Evolutionary conservation across 2,888 invertebrate species (phyloP).

Genomic region (Leucophenga montana): DNA sequence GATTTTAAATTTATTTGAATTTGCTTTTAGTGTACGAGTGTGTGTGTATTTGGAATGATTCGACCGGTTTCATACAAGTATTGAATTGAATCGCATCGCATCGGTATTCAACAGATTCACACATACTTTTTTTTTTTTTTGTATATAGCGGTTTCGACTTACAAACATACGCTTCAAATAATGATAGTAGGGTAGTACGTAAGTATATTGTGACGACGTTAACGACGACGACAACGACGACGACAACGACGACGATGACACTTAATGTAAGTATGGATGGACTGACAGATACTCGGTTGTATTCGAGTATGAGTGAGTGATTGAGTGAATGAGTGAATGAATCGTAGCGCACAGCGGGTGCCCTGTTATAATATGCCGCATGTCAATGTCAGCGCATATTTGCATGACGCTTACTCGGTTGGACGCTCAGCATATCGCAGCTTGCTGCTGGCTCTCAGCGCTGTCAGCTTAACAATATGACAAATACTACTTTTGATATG

Average conservation of each 20-base stretch:
- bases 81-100: neutral
- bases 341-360: neutral
- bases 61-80: constrained; percentile 5
- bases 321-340: neutral
- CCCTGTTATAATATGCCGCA: neutral
- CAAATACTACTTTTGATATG: constrained; percentile 62
- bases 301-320: neutral
- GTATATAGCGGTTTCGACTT: constrained; percentile 60
- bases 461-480: constrained; percentile 65
- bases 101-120: constrained; percentile 62
- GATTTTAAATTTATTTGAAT: constrained; percentile 66
- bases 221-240: constrained; percentile 33
- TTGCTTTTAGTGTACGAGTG: constrained; percentile 65
- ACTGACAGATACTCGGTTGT: neutral
- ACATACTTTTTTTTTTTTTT: constrained; percentile 42
- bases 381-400: constrained; percentile 11
- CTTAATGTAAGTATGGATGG: neutral
- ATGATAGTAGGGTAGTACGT: constrained; percentile 1
- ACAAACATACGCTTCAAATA: constrained; percentile 40
- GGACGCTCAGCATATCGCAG: neutral
- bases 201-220: constrained; percentile 7
- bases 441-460: constrained; percentile 16
- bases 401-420: constrained; percentile 10
- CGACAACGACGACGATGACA: constrained; percentile 40
- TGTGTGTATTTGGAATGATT: constrained; percentile 26